These are phyloP conservation scores for Amphipyra tragopoginis DNA, from an alignment of 2,888 invertebrate genomes.

Conservation along the genomic window DNA sequence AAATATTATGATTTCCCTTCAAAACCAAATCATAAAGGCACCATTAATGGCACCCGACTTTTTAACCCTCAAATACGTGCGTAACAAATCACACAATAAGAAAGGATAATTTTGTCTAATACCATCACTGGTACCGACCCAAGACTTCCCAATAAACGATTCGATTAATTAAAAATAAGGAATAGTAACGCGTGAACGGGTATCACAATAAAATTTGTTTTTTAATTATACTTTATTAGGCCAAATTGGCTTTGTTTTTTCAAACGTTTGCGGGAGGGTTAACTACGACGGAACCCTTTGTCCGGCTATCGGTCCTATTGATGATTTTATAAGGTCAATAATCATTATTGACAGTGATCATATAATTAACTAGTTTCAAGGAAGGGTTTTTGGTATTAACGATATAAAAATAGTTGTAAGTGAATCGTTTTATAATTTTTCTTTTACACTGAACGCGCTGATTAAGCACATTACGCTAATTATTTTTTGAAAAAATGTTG, in stretches of 20 bases:
- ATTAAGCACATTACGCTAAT: constrained; percentile 61
- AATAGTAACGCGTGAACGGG: constrained; percentile 80
- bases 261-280: constrained; percentile 65
- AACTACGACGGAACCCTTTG: constrained; percentile 80
- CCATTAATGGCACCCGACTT: constrained; percentile 78
- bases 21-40: constrained; percentile 66
- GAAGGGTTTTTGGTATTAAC: constrained; percentile 65
- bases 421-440: constrained; percentile 59
- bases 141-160: constrained; percentile 73
- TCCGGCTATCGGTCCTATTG: constrained; percentile 82
- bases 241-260: constrained; percentile 87
- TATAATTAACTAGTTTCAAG: constrained; percentile 84
- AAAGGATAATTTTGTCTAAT: constrained; percentile 73
- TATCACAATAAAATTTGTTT: constrained; percentile 84
- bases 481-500: constrained; percentile 50
- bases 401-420: constrained; percentile 50
- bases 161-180: constrained; percentile 84
- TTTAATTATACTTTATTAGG: constrained; percentile 87
- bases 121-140: constrained; percentile 74
- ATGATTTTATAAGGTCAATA: constrained; percentile 89
- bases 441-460: constrained; percentile 58
- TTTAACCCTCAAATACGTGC: constrained; percentile 72
- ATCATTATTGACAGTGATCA: constrained; percentile 85
- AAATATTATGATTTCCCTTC: constrained; percentile 58
- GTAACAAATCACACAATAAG: constrained; percentile 81